Evolutionary conservation across 2,797 vertebrate genomes (phyloP), one percentile per base, ranked within the genome.

Genomic region (Anabas testudineus): DNA sequence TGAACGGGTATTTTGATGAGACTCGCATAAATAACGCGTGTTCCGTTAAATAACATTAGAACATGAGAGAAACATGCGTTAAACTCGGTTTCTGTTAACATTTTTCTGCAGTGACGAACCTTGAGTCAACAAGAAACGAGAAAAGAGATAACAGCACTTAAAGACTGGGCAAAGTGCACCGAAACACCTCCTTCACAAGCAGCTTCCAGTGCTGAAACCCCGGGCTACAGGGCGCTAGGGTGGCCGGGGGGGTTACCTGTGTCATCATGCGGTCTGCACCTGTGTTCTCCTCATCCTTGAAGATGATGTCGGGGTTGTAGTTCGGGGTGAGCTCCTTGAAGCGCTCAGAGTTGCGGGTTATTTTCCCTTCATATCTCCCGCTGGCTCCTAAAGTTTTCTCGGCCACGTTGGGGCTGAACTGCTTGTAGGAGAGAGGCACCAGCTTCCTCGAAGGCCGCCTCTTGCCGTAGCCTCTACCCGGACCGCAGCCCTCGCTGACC

Each of bases 221-320:
- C 19, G 0, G 56, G 59, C 62, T 51, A 1, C 67, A 66, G 7
- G 64, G 64, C 49, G n/a, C 60, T 55, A 9, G 51, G 55, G 71
- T 2, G 61, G 55, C 51, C 26, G 19, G 53, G 21, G 19, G 22
- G 15, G 54, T 87, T 95, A 98, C 96, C 97, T 97, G 96, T 54
- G 96, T 97, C 96, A 97, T 97, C 84, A 97, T 95, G 74, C 96
- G 94, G 90, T 96, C 95, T 52, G 96, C 96, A 76, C 96, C 96
- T 65, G 96, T 97, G 91, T 96, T 97, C 94, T 98, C 97, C 92
- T 98, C 97, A 93, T 98, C 97, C 91, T 98, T 98, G 92, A 98
- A 98, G 93, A 97, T 97, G 95, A 98, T 98, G 94, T 98, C 97
- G 30, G 97, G 96, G 84, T 98, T 98, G 93, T 97, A 98, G 93